phyloP scores from a whole-genome alignment of 2,113 vertebrate genomes.

The Bungarus multicinctus region DNA sequence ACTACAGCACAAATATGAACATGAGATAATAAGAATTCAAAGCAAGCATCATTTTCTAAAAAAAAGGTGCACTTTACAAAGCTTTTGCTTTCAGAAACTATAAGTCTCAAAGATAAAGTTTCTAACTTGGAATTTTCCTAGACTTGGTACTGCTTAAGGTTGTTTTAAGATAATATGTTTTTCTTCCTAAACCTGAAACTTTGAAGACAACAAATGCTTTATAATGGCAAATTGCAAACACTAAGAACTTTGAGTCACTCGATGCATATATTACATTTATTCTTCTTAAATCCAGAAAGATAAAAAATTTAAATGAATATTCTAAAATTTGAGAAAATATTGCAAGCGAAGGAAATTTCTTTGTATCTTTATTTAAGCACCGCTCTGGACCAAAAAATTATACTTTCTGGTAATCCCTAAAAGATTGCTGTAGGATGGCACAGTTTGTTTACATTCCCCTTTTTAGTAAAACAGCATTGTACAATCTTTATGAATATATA shows the following conservation, averaged over 20 bases:
- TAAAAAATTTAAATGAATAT: neutral
- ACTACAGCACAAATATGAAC: neutral
- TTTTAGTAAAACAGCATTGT: neutral
- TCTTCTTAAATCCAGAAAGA: neutral
- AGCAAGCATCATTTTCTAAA: neutral
- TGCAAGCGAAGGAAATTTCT: neutral
- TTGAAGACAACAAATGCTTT: neutral
- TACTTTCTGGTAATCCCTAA: neutral
- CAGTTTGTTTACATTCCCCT: neutral
- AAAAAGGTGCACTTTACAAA: conserved; percentile 4
- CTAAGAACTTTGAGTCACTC: neutral
- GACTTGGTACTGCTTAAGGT: conserved; percentile 23
- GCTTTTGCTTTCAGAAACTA: conserved; percentile 53
- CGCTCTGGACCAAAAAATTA: accelerated
- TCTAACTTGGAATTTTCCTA: conserved; percentile 21
- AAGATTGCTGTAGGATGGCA: neutral
- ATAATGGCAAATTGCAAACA: neutral
- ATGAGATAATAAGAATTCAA: neutral
- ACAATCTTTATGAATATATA: neutral
- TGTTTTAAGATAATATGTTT: conserved; percentile 5
- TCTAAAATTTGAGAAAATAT: neutral
- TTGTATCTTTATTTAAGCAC: neutral
- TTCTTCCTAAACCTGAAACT: neutral
- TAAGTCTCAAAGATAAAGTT: conserved; percentile 23
- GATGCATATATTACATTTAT: neutral